Base-by-base conservation (phyloP, 2,888 invertebrate species). In the Matsumyia berberina region DNA sequence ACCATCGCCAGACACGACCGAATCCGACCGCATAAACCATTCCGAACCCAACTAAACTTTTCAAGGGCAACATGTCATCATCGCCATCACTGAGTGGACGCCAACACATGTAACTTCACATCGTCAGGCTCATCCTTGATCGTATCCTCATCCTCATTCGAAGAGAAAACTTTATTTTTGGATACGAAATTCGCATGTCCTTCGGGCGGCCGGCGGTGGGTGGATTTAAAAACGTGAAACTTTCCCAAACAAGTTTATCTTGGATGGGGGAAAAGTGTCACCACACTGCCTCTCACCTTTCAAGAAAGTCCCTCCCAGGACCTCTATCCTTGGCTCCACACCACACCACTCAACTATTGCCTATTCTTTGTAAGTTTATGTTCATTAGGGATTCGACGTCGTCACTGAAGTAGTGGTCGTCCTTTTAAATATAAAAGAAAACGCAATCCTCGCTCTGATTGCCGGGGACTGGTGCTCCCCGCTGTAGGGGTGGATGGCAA, bases 51-150 rank as follows among this genome's bases (percentile, higher is more conserved):
- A 60, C 39, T 31, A 64, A 77, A 82, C 70, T 24, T 70, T 82
- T 77, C 19, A 64, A 58, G 57, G 77, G 70, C 51, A 70, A 51
- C 76, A 66, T 77, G 70, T 58, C 69, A 64, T 70, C 64, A 74
- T 60, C 80, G 60, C 31, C 67, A 53, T 53, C 78, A 67, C 69
- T 67, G 55, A 69, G 49, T 58, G 42, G 42, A 39, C 66, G 42
- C 60, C 6, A 31, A 74, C 46, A 67, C 74, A 60, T 81, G 69
- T 62, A 55, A 79, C 19, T 42, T 62, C 37, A 15, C 55, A 17
- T 69, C 35, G 29, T 49, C 24, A 31, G 51, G 57, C 39, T 46
- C 33, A 29, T 57, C 39, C 55, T 8, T 3, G 37, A 70, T 64
- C 64, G 29, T 46, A 64, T 70, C 51, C 35, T 76, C 60, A 39